Evolutionary conservation across 1,140 invertebrate species (phyloP), one percentile per base, ranked within the genome.

Genomic region (Zaprionus capensis): DNA sequence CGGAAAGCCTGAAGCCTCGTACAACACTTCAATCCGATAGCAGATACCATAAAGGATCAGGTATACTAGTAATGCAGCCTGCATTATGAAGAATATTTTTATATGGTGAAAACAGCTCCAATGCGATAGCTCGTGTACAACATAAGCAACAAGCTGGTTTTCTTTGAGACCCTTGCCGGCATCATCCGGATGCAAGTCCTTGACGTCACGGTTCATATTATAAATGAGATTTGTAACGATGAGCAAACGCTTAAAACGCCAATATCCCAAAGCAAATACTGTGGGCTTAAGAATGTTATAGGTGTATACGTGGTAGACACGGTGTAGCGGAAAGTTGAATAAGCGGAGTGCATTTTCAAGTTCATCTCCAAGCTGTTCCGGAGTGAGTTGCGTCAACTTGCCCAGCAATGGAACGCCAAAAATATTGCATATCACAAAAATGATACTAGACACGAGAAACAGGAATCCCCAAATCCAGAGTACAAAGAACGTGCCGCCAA

Each of bases 51-150:
- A 88, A 1, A 83, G 14, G 1, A 81, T 1, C 4, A 81, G 28
- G n/a, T 84, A 88, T 6, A 81, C 17, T 2, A 88, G 0, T 0
- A 88, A n/a, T 2, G 46, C 49, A 0, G 44, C 0, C 2, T 81
- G 63, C 4, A 63, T 0, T 11, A 88, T 7, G 0, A 2, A 2
- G 12, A 88, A 36, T 0, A 17, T 5, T 12, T 66, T 66, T 2
- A 28, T 0, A 4, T 51, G 1, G 36, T 88, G 69, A 3, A 15
- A 7, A 22, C 53, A n/a, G 0, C 15, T 26, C 73, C 74, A 81
- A n/a, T 88, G 84, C 31, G 62, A 26, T 24, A 88, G 58, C 15
- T 78, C 74, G 15, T 88, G 84, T 5, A 67, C 84, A 20, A 88
- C 36, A 61, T 71, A 81, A 0, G 81, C 84, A 0, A 68, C 71